Evolutionary conservation across 1,140 invertebrate species (phyloP).

Genomic region (Arion vulgaris): DNA sequence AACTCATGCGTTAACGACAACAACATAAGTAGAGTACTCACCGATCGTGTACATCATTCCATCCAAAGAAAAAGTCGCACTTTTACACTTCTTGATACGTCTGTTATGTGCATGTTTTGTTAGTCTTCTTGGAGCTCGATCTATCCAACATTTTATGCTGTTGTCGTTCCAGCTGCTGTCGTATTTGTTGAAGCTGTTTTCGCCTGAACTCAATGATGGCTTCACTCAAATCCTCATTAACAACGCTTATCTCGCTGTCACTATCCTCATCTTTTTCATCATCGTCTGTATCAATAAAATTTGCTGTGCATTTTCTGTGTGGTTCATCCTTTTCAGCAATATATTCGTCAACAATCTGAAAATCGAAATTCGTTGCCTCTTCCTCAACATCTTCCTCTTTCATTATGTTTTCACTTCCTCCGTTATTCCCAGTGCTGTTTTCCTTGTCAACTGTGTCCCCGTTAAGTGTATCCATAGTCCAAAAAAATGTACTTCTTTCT

Average conservation of each 20-base stretch:
- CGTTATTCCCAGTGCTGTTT: background rate
- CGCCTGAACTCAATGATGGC: slow-evolving; percentile 18
- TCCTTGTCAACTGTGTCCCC: background rate
- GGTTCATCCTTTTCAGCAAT: background rate
- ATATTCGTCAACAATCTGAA: background rate
- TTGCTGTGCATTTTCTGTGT: too few relatives aligned
- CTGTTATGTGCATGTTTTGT: slow-evolving; percentile 4
- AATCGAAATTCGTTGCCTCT: background rate
- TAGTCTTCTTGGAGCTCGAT: slow-evolving; percentile 1
- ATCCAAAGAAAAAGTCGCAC: too few relatives aligned
- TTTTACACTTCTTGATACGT: too few relatives aligned
- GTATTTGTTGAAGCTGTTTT: background rate
- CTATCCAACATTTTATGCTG: background rate
- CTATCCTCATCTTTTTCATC: background rate
- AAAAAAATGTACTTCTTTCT: too few relatives aligned
- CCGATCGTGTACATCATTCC: too few relatives aligned
- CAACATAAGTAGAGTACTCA: too few relatives aligned
- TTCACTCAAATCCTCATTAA: background rate
- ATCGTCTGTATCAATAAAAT: background rate
- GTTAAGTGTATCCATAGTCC: too few relatives aligned
- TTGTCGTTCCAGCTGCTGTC: slow-evolving; percentile 6
- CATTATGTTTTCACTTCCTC: background rate
- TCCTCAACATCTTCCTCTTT: too few relatives aligned
- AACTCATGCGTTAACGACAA: too few relatives aligned
- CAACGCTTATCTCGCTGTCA: background rate